Conservation (phyloP, 2,113 vertebrate genomes). For the Gambusia affinis region DNA sequence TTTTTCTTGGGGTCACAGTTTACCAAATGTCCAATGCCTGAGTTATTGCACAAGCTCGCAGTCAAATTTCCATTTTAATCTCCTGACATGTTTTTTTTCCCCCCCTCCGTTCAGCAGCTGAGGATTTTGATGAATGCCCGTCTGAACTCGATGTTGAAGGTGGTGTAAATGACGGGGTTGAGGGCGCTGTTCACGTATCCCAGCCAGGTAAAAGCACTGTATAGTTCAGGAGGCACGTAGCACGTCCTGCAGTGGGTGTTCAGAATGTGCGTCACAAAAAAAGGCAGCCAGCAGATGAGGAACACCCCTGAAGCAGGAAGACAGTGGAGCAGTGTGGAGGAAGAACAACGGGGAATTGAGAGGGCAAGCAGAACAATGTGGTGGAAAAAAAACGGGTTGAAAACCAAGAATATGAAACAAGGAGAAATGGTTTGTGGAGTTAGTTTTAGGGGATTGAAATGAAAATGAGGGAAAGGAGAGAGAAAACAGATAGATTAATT, state of each 20-base stretch:
- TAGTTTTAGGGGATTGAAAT: not conserved
- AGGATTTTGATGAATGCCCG: constrained; percentile 95
- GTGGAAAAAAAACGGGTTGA: not conserved
- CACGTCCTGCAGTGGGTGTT: constrained; percentile 91
- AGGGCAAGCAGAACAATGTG: constrained; percentile 9
- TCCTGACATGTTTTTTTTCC: constrained; percentile 1
- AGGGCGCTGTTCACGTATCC: constrained; percentile 94
- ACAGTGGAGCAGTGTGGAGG: constrained; percentile 17
- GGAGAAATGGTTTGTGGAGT: not conserved
- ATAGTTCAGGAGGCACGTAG: constrained; percentile 84
- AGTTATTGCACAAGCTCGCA: not conserved
- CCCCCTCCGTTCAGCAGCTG: constrained; percentile 79
- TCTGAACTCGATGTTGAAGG: constrained; percentile 93
- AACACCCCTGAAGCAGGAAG: constrained; percentile 83
- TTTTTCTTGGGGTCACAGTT: constrained; percentile 18
- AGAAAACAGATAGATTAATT: constrained; percentile 13
- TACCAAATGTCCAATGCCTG: not conserved
- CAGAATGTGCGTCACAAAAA: constrained; percentile 94
- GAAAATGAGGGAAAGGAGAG: not conserved
- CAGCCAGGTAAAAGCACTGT: constrained; percentile 93
- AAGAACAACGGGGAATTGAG: constrained; percentile 11
- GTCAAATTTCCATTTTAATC: constrained; percentile 47
- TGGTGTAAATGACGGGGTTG: constrained; percentile 94
- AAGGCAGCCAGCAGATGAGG: constrained; percentile 95
- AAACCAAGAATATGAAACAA: constrained; percentile 1